Base-by-base conservation (phyloP, 2,797 vertebrate genomes). In the Clarias laeviceps region DNA sequence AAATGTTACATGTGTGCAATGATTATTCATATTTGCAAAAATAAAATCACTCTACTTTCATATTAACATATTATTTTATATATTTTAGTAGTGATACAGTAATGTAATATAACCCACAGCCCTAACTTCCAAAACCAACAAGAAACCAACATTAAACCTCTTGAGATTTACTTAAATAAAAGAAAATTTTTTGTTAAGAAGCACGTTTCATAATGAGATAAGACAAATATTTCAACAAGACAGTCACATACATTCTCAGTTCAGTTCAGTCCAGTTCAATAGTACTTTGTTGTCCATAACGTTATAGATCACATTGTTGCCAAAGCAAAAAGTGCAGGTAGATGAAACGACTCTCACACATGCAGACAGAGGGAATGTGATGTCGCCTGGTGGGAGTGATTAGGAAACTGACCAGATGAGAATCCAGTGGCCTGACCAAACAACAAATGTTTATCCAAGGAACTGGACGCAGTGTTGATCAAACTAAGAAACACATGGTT, bases 401-500 rank as follows among this genome's bases (percentile, higher is more conserved):
- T 59, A 34, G 29, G 29, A 29, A 32, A 15, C 34, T 18, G 12
- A 73, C 15, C 27, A 56, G 61, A 65, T 81, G 24, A 34, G 61
- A 24, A 32, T 56, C 27, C 40, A 27, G 68, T 37, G 37, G 76
- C 14, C 34, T 32, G 80, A 74, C 37, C 66, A 82, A 82, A 83
- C 62, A 80, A 56, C 45, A 9, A 59, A 79, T 40, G 24, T 57
- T 68, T 68, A 84, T 27, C 32, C 17, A 37, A 61, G 57, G 59
- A 89, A n/a, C 66, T 66, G n/a, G 9, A n/a, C 45, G 4, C 56
- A 29, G 56, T 61, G n/a, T 65, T 29, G 34, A 68, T 68, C 24
- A 5, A 65, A 70, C 45, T 57, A 27, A 56, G 64, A 83, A 78
- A 86, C 82, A 87, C 62, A 84, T 84, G 88, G 34, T 85, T 84